Base-by-base conservation (phyloP, 2,113 vertebrate species). In the Eupsittula cactorum region DNA sequence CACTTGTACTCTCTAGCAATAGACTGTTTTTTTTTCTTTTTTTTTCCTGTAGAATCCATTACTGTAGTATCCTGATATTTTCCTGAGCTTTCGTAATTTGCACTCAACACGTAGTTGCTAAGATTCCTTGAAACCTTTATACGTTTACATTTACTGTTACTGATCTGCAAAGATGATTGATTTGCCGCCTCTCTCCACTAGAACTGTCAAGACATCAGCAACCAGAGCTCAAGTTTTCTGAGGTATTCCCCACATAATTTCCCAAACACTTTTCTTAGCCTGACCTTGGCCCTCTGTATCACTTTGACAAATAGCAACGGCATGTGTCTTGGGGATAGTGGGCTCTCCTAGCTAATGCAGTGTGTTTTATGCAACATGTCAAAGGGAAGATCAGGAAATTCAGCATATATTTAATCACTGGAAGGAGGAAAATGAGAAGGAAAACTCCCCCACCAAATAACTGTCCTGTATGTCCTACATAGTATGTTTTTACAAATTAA, bases 181-280 rank as follows among this genome's bases (percentile, higher is more conserved):
- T 98, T 97, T 98, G 98, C 95, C 98, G 98, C 97, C 96, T 97
- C 97, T 97, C 92, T 98, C 96, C 97, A 97, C 95, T 95, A 90
- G 95, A 97, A 97, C 94, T 97, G 97, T 95, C 97, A 86, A 88
- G 76, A 88, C 92, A 95, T 95, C 97, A 97, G 98, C 97, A 98
- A 98, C 93, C 95, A 97, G 97, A 98, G 98, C 95, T 82, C 77
- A 93, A 94, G 90, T 96, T 97, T 98, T 97, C 95, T 97, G 94
- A 98, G 97, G 97, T 94, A 88, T 97, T 97, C 97, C 97, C 93
- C 70, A 50, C 76, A 94, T 82, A 96, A 96, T 71, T 90, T 93
- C 95, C 96, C 81, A 81, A 93, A 96, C 71, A 71, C 65, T 76
- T 55, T 78, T 96, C 90, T 76, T 96, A 91, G 90, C 94, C 95